Conservation (phyloP, 2,113 vertebrate species). For the Ammodytes dubius region DNA sequence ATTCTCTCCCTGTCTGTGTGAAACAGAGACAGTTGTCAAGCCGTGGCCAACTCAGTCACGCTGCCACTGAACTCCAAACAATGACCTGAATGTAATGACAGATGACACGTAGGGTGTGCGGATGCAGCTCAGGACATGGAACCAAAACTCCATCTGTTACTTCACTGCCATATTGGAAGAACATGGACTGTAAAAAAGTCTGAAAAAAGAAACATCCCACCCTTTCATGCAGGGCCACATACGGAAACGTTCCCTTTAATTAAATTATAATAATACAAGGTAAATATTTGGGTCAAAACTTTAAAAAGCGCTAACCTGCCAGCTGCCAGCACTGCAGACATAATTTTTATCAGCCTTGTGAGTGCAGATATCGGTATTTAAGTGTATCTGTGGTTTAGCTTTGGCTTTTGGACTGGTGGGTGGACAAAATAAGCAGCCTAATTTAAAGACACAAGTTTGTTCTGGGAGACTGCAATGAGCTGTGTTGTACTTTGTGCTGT, state of each 20-base stretch:
- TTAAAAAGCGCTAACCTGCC: too few relatives aligned
- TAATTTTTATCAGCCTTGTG: too few relatives aligned
- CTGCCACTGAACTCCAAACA: slow-evolving; percentile 75
- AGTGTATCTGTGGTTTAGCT: neutral
- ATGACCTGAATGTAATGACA: slow-evolving; percentile 82
- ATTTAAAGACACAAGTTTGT: neutral
- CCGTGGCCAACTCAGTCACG: slow-evolving; percentile 78
- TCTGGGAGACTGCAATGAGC: neutral
- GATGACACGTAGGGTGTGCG: slow-evolving; percentile 76
- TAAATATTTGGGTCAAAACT: too few relatives aligned
- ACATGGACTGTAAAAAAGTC: slow-evolving; percentile 14
- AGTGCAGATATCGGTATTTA: too few relatives aligned
- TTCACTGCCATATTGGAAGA: slow-evolving; percentile 37
- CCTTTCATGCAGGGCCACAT: neutral
- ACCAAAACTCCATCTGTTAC: slow-evolving; percentile 79
- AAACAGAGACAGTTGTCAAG: slow-evolving; percentile 79
- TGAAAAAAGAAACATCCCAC: neutral
- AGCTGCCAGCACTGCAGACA: too few relatives aligned
- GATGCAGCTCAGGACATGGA: slow-evolving; percentile 53
- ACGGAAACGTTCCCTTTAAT: neutral
- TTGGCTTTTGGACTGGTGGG: neutral
- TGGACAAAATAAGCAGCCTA: neutral
- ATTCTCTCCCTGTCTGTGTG: slow-evolving; percentile 54
- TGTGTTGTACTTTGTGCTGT: neutral
- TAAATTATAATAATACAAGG: neutral